A percentile compares a stretch with the other conserved stretches of the same genome.
Evolutionary conservation across 2,113 vertebrate genomes (phyloP).

Genomic region (Muscicapa adusta): DNA sequence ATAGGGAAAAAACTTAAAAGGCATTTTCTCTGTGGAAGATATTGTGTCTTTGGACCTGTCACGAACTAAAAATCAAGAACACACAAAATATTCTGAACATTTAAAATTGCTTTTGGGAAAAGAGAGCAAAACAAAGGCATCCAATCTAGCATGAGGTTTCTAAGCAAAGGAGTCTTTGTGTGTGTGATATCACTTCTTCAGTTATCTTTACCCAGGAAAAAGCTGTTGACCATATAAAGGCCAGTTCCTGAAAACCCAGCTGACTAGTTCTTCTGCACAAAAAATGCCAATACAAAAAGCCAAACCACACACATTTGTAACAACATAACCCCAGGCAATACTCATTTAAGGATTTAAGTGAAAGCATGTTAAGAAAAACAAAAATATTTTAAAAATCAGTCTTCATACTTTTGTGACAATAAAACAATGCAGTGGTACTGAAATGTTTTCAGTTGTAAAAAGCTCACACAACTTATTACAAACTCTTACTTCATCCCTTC

Average conservation of each 20-base stretch:
- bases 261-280: background rate
- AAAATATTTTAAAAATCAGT: background rate
- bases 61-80: background rate
- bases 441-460: background rate
- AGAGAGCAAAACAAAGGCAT: background rate
- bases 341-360: background rate
- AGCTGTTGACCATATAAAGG: background rate
- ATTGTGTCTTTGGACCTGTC: background rate
- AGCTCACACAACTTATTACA: background rate
- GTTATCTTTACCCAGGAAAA: background rate
- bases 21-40: background rate
- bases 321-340: background rate
- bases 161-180: background rate
- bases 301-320: background rate
- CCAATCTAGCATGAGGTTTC: background rate
- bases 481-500: background rate
- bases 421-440: fast-evolving
- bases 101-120: background rate
- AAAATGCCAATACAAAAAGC: background rate
- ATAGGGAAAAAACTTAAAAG: background rate
- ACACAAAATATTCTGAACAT: background rate
- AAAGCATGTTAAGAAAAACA: background rate
- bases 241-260: background rate
- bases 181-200: background rate
- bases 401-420: background rate